These are phyloP conservation scores for Phortica okadai DNA, from an alignment of 2,888 invertebrate species.

Conservation along the genomic window DNA sequence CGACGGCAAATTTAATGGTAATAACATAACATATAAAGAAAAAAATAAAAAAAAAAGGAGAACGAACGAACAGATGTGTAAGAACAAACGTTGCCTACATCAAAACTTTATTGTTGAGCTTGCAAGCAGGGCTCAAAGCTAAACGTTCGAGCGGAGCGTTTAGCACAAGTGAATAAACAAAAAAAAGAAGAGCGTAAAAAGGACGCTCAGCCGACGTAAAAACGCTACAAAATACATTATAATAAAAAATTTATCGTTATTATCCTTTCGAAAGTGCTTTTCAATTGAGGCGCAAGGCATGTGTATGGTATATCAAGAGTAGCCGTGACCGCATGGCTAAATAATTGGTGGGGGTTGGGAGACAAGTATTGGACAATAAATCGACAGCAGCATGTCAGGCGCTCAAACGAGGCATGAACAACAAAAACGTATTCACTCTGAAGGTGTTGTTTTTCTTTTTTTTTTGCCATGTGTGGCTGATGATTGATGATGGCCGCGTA, in stretches of 20 bases:
- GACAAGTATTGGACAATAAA: no score
- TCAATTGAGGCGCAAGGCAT: conserved; percentile 61
- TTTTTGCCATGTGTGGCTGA: conserved; percentile 7
- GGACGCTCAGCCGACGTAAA: conserved; percentile 51
- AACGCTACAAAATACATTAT: conserved; percentile 65
- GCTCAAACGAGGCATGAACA: no score
- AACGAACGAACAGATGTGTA: conserved; percentile 31
- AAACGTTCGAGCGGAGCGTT: conserved; percentile 45
- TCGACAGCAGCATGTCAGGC: no score
- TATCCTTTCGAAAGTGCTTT: conserved; percentile 70
- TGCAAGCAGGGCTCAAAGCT: conserved; percentile 49
- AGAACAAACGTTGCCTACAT: conserved; percentile 22
- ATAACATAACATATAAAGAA: conserved; percentile 30
- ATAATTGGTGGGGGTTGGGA: no score
- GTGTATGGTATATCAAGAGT: not conserved
- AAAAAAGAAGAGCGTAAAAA: not conserved
- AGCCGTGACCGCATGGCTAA: no score
- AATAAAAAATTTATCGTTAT: conserved; percentile 73
- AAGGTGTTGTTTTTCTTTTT: no score
- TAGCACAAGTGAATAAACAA: not conserved
- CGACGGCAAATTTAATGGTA: conserved; percentile 55
- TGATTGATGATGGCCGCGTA: conserved; percentile 38
- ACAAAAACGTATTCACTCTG: no score
- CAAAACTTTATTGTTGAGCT: conserved; percentile 51
- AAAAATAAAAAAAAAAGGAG: not conserved